These are phyloP conservation scores for Merluccius polli DNA, from an alignment of 2,797 vertebrate species.

Conservation along the genomic window DNA sequence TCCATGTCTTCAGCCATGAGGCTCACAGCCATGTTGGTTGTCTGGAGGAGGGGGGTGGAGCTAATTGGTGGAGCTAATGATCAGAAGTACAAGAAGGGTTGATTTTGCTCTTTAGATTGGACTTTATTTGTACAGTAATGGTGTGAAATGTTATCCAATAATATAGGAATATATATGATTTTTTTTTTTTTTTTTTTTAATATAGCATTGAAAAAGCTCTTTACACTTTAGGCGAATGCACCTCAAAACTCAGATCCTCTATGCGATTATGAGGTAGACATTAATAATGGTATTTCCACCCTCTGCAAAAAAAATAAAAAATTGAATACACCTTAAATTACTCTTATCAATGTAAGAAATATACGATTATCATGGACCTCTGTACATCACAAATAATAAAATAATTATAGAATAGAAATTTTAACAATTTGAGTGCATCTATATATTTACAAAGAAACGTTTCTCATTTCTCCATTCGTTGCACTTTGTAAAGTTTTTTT, in stretches of 20 bases:
- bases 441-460: constrained; percentile 93
- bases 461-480: constrained; percentile 85
- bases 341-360: constrained; percentile 89
- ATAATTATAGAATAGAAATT: constrained; percentile 95
- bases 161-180: constrained; percentile 70
- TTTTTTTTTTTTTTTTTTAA: too few relatives aligned
- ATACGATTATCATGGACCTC: constrained; percentile 95
- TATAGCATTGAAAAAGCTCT: constrained; percentile 83
- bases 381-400: constrained; percentile 99
- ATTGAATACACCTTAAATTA: constrained; percentile 91
- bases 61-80: constrained; percentile 52
- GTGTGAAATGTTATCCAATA: constrained; percentile 86
- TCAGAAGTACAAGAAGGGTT: constrained; percentile 53
- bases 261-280: constrained; percentile 98
- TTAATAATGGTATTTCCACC: constrained; percentile 82
- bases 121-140: constrained; percentile 98
- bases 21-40: background rate
- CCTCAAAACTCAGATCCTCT: constrained; percentile 88
- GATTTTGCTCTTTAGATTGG: constrained; percentile 58
- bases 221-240: constrained; percentile 90
- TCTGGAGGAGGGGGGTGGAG: constrained; percentile 15
- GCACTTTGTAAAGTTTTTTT: constrained; percentile 78
- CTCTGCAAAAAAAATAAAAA: constrained; percentile 84
- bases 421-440: constrained; percentile 99
- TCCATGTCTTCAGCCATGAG: constrained; percentile 18